Evolutionary conservation across 2,797 vertebrate species (phyloP).

Genomic region (Parotocinclus haroldoi): DNA sequence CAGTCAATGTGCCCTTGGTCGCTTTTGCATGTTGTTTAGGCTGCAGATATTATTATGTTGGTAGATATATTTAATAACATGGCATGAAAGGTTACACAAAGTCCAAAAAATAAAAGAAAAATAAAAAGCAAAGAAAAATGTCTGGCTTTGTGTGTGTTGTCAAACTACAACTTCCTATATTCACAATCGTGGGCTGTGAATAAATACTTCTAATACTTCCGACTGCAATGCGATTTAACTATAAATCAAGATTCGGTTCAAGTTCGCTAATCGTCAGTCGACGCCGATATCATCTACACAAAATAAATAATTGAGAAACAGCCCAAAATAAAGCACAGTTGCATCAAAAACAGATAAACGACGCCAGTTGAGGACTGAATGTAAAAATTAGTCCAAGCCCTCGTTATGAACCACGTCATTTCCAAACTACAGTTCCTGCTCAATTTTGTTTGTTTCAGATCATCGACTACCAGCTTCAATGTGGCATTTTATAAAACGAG

Average conservation of each 20-base stretch:
- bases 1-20: constrained; percentile 59
- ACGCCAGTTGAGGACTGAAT: constrained; percentile 40
- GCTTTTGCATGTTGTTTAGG: constrained; percentile 12
- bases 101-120: too few relatives aligned
- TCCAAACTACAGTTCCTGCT: constrained; percentile 25
- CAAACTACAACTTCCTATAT: neutral
- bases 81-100: too few relatives aligned
- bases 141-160: too few relatives aligned
- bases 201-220: neutral
- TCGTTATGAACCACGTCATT: constrained; percentile 55
- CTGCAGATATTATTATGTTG: constrained; percentile 6
- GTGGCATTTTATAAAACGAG: constrained; percentile 20
- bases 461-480: neutral
- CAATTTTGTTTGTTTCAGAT: constrained; percentile 4
- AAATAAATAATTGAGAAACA: too few relatives aligned
- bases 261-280: neutral
- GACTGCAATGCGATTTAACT: neutral
- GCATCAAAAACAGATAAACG: constrained; percentile 31
- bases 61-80: too few relatives aligned
- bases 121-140: neutral
- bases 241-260: constrained; percentile 57
- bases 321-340: too few relatives aligned
- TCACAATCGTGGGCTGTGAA: neutral
- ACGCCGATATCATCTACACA: too few relatives aligned
- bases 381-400: constrained; percentile 44